phyloP scores from a whole-genome alignment of 2,113 vertebrate species.

The Grammomys surdaster region DNA sequence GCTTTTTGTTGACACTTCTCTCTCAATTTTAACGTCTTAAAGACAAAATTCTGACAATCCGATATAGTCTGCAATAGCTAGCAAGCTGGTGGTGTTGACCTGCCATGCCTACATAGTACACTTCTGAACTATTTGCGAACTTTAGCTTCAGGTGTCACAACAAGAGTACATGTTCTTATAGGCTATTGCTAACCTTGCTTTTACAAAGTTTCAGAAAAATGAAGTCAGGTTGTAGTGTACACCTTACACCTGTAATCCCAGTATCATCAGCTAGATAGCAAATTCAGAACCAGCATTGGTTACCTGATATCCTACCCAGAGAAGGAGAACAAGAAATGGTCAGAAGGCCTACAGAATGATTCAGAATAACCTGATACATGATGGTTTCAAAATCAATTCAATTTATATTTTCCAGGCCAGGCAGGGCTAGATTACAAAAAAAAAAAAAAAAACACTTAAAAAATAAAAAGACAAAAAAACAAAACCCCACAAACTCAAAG shows the following conservation, averaged over 20 bases:
- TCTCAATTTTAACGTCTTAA: slow-evolving; percentile 21
- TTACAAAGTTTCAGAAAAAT: slow-evolving; percentile 7
- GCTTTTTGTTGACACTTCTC: background rate
- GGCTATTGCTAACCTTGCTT: slow-evolving; percentile 34
- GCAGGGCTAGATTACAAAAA: background rate
- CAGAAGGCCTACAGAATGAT: slow-evolving; percentile 47
- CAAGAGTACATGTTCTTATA: slow-evolving; percentile 35
- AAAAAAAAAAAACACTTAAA: background rate
- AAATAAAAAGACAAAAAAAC: background rate
- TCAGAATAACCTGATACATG: slow-evolving; percentile 45
- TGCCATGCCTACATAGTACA: background rate
- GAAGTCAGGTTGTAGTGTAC: too few species aligned
- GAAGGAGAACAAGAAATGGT: slow-evolving; percentile 7
- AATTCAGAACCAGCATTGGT: background rate
- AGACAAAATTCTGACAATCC: slow-evolving; percentile 47
- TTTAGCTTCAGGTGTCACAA: slow-evolving; percentile 45
- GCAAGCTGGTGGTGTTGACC: background rate
- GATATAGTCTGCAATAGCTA: background rate
- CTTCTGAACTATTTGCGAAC: slow-evolving; percentile 17
- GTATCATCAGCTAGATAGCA: background rate
- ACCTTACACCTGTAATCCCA: background rate
- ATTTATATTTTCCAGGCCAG: background rate
- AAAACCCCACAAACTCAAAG: background rate
- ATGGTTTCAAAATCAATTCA: slow-evolving; percentile 60
- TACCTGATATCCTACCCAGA: background rate